Evolutionary conservation across 92 coral and sea anemone genomes (phyloP), one percentile per base, ranked within the genome.

Genomic region (Zoanthus solanderi): DNA sequence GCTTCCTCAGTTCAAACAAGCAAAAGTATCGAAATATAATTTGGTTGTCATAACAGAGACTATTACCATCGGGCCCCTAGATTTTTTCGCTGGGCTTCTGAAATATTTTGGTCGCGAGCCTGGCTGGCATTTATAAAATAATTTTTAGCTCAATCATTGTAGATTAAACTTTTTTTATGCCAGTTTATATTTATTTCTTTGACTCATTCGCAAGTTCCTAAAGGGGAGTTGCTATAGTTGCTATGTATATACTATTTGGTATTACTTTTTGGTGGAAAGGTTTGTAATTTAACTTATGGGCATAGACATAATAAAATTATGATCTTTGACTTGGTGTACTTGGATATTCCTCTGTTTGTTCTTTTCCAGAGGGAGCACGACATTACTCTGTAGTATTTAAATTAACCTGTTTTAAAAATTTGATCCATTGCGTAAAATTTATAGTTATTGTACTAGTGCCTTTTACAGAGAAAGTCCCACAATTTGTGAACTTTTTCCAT

Each of bases 401-500:
- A 60, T 60, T 60, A 60, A 60, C 18, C 67, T 60, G 67, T 16
- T 60, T 60, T 60, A n/a, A 5, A 60, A 60, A 60, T 60, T 60
- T 60, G n/a, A 60, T 13, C 29, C 23, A 60, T 60, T 16, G 23
- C 67, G 13, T 60, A 13, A 60, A 60, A 60, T 60, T 5, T 60
- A 60, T 13, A 60, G 67, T 60, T 60, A 60, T 60, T 60, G 67
- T 15, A 13, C 23, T 61, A n/a, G 3, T 61, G 69, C 29, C 29
- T n/a, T n/a, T 85, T 84, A 28, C 72, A 79, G 90, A 66, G 50
- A 82, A 63, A 78, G 71, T 78, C 78, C 94, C 94, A 54, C 86
- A 73, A 15, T 83, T 89, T 75, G 42, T 47, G 28, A 69, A 92
- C 74, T 17, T 92, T 2, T 89, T 92, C 87, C 92, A 89, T 71